phyloP scores from a whole-genome alignment of 2,888 invertebrate genomes.

The Cremastinae sp. region DNA sequence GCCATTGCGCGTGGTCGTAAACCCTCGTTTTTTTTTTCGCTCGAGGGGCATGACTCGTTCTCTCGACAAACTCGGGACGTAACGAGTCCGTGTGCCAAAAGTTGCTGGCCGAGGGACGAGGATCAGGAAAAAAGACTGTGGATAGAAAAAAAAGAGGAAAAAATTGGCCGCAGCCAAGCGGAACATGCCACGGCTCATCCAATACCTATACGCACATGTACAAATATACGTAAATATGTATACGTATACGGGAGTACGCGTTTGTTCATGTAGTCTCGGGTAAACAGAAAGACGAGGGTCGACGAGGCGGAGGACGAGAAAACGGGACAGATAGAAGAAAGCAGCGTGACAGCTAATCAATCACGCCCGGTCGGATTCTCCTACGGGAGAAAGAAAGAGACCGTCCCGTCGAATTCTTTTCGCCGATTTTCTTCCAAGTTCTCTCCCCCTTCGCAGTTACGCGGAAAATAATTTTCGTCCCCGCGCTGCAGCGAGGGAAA shows the following conservation, averaged over 20 bases:
- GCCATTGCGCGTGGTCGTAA: not conserved
- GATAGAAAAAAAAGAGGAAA: conserved; percentile 44
- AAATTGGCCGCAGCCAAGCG: conserved; percentile 50
- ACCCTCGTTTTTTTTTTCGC: conserved; percentile 40
- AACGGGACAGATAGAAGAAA: conserved; percentile 31
- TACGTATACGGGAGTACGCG: conserved; percentile 4
- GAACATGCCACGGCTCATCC: conserved; percentile 37
- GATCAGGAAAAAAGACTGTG: not conserved
- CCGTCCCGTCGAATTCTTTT: conserved; percentile 60
- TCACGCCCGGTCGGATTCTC: conserved; percentile 57
- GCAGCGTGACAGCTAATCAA: conserved; percentile 60
- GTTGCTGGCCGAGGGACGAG: conserved; percentile 41
- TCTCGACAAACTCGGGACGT: conserved; percentile 55
- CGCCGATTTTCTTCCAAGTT: conserved; percentile 56
- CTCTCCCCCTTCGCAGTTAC: conserved; percentile 53
- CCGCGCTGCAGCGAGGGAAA: conserved; percentile 43
- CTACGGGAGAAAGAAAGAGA: conserved; percentile 37
- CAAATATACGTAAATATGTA: not conserved
- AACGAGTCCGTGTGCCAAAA: conserved; percentile 56
- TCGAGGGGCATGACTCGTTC: conserved; percentile 53
- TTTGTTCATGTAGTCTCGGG: conserved; percentile 42
- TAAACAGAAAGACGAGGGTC: conserved; percentile 54
- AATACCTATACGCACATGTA: conserved; percentile 18
- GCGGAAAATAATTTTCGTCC: conserved; percentile 58
- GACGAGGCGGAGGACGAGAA: conserved; percentile 33